These are phyloP conservation scores for Vanessa cardui DNA, from an alignment of 2,888 invertebrate genomes.

Conservation along the genomic window DNA sequence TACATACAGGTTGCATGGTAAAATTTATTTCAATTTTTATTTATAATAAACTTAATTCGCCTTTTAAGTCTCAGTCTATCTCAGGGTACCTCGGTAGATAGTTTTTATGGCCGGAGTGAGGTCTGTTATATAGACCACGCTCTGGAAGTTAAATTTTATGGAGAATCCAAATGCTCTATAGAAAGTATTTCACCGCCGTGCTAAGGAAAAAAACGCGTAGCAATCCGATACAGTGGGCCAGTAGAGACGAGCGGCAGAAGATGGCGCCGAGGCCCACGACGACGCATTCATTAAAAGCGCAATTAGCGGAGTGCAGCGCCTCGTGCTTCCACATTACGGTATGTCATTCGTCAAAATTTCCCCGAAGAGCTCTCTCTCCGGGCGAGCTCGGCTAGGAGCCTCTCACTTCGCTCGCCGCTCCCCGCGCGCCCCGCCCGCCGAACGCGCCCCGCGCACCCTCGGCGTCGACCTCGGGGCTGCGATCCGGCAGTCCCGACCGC, in stretches of 20 bases:
- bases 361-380: conserved; percentile 57
- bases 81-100: too few relatives aligned
- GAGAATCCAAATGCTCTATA: too few relatives aligned
- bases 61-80: too few relatives aligned
- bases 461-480: conserved; percentile 26
- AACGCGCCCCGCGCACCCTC: conserved; percentile 41
- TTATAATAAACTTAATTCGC: too few relatives aligned
- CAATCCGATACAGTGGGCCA: too few relatives aligned
- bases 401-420: conserved; percentile 22
- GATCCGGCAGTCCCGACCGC: conserved; percentile 39
- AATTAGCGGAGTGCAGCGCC: conserved; percentile 70
- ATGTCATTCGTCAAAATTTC: conserved; percentile 76
- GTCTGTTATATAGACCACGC: too few relatives aligned
- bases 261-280: conserved; percentile 15
- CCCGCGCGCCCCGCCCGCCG: conserved; percentile 36
- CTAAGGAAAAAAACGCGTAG: too few relatives aligned
- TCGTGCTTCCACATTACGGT: conserved; percentile 61
- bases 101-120: too few relatives aligned
- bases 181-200: too few relatives aligned
- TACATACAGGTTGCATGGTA: too few relatives aligned
- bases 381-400: conserved; percentile 20
- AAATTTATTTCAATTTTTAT: too few relatives aligned
- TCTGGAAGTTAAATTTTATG: too few relatives aligned
- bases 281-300: conserved; percentile 69
- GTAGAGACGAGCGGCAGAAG: conserved; percentile 41